Percentiles rank a stretch among this genome's conserved stretches.
These are phyloP conservation scores for Mesorhabditis belari DNA, from an alignment of 2,888 invertebrate genomes.

Conservation along the genomic window DNA sequence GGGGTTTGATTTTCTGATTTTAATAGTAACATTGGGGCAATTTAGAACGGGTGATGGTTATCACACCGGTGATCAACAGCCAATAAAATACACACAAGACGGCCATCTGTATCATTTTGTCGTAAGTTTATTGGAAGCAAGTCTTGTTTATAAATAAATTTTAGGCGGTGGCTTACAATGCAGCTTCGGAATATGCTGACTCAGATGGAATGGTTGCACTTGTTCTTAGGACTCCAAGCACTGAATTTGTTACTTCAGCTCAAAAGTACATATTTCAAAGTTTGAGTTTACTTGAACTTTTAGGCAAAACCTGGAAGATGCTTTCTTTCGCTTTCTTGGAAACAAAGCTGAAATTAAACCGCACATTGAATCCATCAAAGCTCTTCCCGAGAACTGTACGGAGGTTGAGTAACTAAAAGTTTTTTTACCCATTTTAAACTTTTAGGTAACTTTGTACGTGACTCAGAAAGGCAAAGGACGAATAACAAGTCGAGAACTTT, in stretches of 20 bases:
- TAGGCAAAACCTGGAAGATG: background rate
- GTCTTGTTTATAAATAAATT: conserved; percentile 2
- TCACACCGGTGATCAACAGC: conserved; percentile 64
- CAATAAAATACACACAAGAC: conserved; percentile 62
- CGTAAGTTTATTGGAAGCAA: conserved; percentile 51
- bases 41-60: conserved; percentile 16
- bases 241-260: conserved; percentile 2
- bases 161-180: conserved; percentile 79
- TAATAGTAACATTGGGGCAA: background rate
- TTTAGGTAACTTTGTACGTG: background rate
- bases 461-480: background rate
- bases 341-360: background rate
- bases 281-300: background rate
- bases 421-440: background rate
- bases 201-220: conserved; percentile 83
- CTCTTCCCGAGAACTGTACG: background rate
- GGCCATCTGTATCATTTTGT: conserved; percentile 89
- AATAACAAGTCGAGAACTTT: background rate
- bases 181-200: conserved; percentile 76
- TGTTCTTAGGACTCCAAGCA: conserved; percentile 69
- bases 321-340: background rate
- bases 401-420: background rate
- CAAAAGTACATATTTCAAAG: background rate
- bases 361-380: background rate
- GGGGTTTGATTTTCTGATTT: conserved; percentile 58